A percentile compares a stretch with the other conserved stretches of the same genome.
Evolutionary conservation across 2,797 vertebrate species (phyloP).

Genomic region (Mormyrus hasselquistii): DNA sequence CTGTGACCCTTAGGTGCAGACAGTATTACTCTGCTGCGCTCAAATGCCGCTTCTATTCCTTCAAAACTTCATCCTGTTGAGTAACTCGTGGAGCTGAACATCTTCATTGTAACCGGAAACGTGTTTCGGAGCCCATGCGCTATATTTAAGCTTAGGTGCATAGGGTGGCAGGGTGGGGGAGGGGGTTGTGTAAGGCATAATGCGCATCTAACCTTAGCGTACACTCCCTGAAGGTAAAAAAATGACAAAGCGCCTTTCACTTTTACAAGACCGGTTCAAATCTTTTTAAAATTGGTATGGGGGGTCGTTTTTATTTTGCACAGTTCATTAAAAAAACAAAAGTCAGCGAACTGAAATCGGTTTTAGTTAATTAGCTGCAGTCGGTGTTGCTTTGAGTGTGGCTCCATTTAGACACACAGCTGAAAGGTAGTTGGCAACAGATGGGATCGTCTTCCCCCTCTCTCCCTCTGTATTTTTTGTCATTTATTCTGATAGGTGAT

Average conservation of each 20-base stretch:
- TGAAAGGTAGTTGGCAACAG: constrained; percentile 1
- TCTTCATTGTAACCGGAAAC: background rate
- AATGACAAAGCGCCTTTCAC: background rate
- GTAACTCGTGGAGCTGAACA: background rate
- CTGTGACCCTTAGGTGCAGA: background rate
- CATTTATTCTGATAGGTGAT: constrained; percentile 27
- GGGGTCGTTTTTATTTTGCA: background rate
- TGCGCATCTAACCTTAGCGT: background rate
- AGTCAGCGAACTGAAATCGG: background rate
- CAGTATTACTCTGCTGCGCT: background rate
- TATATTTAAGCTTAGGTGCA: background rate
- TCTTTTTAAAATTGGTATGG: background rate
- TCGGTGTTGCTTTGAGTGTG: constrained; percentile 44
- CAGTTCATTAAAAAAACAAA: background rate
- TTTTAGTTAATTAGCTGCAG: constrained; percentile 14
- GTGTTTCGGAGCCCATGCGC: background rate
- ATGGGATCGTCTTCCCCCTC: background rate
- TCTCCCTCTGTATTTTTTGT: background rate
- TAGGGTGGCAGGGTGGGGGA: background rate
- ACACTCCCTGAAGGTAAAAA: background rate
- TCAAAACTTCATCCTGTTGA: background rate
- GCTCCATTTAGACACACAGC: constrained; percentile 26
- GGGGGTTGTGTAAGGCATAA: background rate
- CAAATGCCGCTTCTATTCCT: background rate
- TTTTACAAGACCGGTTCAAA: background rate